Conservation (phyloP, 2,113 vertebrate species). For the Benitochromis conjunctus region DNA sequence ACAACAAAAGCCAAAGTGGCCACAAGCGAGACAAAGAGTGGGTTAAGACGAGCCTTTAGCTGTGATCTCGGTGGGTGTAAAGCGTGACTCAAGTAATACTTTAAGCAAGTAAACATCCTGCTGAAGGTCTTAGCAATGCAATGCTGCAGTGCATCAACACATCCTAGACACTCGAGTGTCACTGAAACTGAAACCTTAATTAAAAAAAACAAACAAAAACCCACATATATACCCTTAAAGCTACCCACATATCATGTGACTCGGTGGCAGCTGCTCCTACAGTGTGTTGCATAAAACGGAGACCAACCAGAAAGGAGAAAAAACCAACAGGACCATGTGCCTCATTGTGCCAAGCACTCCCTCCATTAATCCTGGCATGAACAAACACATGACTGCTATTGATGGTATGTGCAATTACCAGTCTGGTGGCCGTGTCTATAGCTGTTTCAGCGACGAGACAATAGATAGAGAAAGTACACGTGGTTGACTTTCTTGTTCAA, state of each 20-base stretch:
- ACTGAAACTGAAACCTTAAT: neutral
- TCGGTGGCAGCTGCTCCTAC: neutral
- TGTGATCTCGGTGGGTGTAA: neutral
- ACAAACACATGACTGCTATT: constrained; percentile 23
- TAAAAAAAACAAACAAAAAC: neutral
- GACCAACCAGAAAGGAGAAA: neutral
- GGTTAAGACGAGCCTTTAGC: neutral
- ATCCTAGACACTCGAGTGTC: neutral
- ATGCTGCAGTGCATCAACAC: neutral
- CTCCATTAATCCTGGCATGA: neutral
- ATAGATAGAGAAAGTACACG: neutral
- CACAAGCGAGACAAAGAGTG: neutral
- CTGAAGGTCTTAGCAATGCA: neutral
- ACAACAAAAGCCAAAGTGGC: neutral
- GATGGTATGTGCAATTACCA: constrained; percentile 36
- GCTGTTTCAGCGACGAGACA: neutral
- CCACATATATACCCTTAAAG: neutral
- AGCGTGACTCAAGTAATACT: neutral
- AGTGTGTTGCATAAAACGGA: neutral
- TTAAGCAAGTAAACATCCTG: neutral
- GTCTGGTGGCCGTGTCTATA: neutral
- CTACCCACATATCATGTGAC: neutral
- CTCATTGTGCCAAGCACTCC: neutral
- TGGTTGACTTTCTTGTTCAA: neutral
- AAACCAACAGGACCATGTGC: neutral